Evolutionary conservation across 2,888 invertebrate species (phyloP).

Genomic region (Tenthredo amoena): DNA sequence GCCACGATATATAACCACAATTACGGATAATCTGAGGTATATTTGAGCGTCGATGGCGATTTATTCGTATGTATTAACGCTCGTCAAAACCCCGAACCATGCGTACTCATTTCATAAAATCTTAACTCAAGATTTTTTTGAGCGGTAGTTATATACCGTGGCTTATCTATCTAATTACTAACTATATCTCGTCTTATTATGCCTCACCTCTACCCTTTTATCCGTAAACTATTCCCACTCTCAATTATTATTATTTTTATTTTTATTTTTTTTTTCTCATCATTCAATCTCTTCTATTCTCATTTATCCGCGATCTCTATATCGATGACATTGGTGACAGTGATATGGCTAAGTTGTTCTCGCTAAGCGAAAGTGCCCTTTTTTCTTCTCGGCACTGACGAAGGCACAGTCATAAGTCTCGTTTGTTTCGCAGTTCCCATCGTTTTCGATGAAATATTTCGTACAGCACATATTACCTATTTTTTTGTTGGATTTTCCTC

Average conservation of each 20-base stretch:
- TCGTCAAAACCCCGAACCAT: slow-evolving; percentile 41
- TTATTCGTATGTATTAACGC: background rate
- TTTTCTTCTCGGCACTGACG: slow-evolving; percentile 69
- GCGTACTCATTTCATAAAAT: slow-evolving; percentile 36
- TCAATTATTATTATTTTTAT: slow-evolving; percentile 55
- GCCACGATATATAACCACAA: slow-evolving; percentile 50
- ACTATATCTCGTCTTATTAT: slow-evolving; percentile 46
- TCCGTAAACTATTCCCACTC: slow-evolving; percentile 51
- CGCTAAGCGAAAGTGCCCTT: slow-evolving; percentile 67
- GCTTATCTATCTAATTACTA: slow-evolving; percentile 47
- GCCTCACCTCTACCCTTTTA: slow-evolving; percentile 45
- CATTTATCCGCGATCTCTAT: slow-evolving; percentile 52
- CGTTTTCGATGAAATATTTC: slow-evolving; percentile 31
- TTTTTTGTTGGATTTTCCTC: slow-evolving; percentile 36
- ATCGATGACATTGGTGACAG: slow-evolving; percentile 60
- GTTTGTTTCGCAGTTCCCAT: slow-evolving; percentile 61
- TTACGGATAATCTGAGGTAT: slow-evolving; percentile 47
- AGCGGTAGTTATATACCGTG: slow-evolving; percentile 50
- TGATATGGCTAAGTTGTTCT: slow-evolving; percentile 66
- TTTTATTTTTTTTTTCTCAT: slow-evolving; percentile 53
- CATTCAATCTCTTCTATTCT: slow-evolving; percentile 56
- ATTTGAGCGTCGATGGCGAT: slow-evolving; percentile 32
- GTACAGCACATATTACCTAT: slow-evolving; percentile 44
- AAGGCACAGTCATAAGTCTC: slow-evolving; percentile 77
- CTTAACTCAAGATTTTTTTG: slow-evolving; percentile 8